These are phyloP conservation scores for Vanessa cardui DNA, from an alignment of 2,888 invertebrate genomes.

Conservation along the genomic window DNA sequence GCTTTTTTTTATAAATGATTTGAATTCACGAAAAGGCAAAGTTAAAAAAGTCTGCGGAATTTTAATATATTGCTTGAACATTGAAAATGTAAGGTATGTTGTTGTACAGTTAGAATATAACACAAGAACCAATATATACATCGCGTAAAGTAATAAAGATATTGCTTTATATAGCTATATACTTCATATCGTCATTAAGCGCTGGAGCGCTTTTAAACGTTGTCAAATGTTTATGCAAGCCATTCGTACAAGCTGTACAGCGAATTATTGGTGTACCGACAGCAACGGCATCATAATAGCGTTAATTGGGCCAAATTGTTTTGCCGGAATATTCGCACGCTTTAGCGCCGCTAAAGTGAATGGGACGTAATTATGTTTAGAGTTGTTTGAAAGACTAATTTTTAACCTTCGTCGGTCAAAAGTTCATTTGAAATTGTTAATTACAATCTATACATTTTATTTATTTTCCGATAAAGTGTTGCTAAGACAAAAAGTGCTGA, in stretches of 20 bases:
- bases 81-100: too few relatives aligned
- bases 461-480: neutral
- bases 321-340: constrained; percentile 37
- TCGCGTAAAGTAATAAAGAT: neutral
- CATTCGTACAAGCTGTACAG: constrained; percentile 26
- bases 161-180: neutral
- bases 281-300: constrained; percentile 31
- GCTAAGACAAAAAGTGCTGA: too few relatives aligned
- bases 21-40: too few relatives aligned
- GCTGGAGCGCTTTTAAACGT: constrained; percentile 7
- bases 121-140: too few relatives aligned
- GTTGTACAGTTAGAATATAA: too few relatives aligned
- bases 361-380: constrained; percentile 13
- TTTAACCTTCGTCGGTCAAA: constrained; percentile 9
- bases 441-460: neutral
- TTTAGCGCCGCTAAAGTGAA: constrained; percentile 17
- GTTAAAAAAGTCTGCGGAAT: too few relatives aligned
- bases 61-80: too few relatives aligned
- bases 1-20: too few relatives aligned
- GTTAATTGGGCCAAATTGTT: constrained; percentile 36
- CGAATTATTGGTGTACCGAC: constrained; percentile 25
- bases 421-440: neutral
- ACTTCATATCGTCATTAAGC: neutral
- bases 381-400: constrained; percentile 3
- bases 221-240: constrained; percentile 27